Percentiles rank a stretch among this genome's conserved stretches.
These are phyloP conservation scores for Pissodes strobi DNA, from an alignment of 1,140 invertebrate species.

Conservation along the genomic window DNA sequence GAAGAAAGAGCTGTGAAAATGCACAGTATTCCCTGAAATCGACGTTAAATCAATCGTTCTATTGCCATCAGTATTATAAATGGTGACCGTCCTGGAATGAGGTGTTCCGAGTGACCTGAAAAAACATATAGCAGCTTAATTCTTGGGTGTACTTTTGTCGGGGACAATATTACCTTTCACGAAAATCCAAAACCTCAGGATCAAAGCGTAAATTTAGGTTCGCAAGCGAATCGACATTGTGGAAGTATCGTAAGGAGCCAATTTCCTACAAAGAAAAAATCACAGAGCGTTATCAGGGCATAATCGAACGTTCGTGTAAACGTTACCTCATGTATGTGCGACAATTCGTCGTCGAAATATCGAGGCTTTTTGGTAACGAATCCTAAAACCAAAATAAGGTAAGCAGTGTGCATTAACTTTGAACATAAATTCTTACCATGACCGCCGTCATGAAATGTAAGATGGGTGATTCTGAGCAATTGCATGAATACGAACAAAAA, in stretches of 20 bases:
- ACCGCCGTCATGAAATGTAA: constrained; percentile 55
- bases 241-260: constrained; percentile 17
- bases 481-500: constrained; percentile 52
- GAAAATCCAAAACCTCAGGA: constrained; percentile 69
- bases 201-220: constrained; percentile 60
- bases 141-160: too few relatives aligned
- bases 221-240: constrained; percentile 21
- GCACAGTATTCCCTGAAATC: constrained; percentile 83
- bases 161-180: constrained; percentile 70
- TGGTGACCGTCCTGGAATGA: constrained; percentile 75
- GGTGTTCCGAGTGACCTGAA: constrained; percentile 81
- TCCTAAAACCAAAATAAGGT: constrained; percentile 43
- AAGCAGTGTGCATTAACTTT: too few relatives aligned
- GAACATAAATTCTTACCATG: constrained; percentile 55
- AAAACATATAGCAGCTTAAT: too few relatives aligned
- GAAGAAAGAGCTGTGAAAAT: constrained; percentile 93
- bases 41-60: constrained; percentile 80
- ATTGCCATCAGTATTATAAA: constrained; percentile 76
- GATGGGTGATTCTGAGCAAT: constrained; percentile 53
- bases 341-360: constrained; percentile 53
- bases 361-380: constrained; percentile 52
- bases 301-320: background rate
- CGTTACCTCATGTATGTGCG: constrained; percentile 51
- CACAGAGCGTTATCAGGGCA: too few relatives aligned
- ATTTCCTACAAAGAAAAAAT: constrained; percentile 23